These are phyloP conservation scores for Holocentrus rufus DNA, from an alignment of 2,797 vertebrate genomes.

Conservation along the genomic window DNA sequence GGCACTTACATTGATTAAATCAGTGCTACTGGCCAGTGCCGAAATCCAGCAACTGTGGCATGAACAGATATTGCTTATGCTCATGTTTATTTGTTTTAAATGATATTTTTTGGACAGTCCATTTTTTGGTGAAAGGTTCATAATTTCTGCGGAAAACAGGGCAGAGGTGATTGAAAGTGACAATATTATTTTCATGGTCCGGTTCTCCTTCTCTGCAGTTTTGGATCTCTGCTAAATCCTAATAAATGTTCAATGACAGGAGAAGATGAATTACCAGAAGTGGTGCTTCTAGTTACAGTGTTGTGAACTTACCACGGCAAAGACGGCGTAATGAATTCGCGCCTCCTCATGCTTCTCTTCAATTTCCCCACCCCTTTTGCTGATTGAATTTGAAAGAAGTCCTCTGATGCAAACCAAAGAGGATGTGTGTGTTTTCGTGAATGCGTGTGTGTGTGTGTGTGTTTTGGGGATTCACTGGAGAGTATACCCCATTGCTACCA, in stretches of 20 bases:
- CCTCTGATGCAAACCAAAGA: constrained; percentile 55
- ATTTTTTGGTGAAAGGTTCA: constrained; percentile 39
- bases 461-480: constrained; percentile 46
- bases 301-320: constrained; percentile 61
- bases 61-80: constrained; percentile 16
- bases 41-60: constrained; percentile 17
- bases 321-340: constrained; percentile 73
- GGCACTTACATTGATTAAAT: constrained; percentile 23
- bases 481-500: constrained; percentile 55
- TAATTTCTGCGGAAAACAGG: constrained; percentile 39
- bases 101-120: constrained; percentile 37
- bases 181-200: constrained; percentile 70
- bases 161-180: constrained; percentile 73
- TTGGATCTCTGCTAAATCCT: constrained; percentile 66
- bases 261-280: constrained; percentile 76
- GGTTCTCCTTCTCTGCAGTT: constrained; percentile 49
- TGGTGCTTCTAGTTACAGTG: constrained; percentile 50
- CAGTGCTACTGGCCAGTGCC: constrained; percentile 21
- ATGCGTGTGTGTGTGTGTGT: constrained; percentile 17
- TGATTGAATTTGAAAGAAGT: constrained; percentile 80
- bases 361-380: constrained; percentile 56
- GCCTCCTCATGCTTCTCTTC: constrained; percentile 59
- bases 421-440: constrained; percentile 42
- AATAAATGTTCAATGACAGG: constrained; percentile 75
- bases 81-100: constrained; percentile 49